Evolutionary conservation across 2,113 vertebrate genomes (phyloP).

Genomic region (Arenaria interpres): DNA sequence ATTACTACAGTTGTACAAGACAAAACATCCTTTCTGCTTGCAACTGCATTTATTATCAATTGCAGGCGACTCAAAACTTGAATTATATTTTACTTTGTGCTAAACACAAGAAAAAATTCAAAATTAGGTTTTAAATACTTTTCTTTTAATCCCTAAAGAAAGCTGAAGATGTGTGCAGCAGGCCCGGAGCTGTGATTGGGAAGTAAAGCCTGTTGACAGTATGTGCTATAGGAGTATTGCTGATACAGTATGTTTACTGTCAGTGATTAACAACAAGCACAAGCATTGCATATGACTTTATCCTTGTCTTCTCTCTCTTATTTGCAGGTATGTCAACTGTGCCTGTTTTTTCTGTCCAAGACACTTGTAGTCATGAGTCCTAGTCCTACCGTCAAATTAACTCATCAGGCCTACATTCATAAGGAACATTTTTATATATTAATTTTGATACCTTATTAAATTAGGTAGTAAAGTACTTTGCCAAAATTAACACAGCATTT

Average conservation of each 20-base stretch:
- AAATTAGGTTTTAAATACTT: background rate
- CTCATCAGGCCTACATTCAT: background rate
- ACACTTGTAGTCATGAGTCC: background rate
- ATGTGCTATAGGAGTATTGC: background rate
- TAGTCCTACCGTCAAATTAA: background rate
- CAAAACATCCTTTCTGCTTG: background rate
- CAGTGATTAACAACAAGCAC: background rate
- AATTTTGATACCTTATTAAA: background rate
- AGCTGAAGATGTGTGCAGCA: background rate
- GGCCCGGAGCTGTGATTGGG: background rate
- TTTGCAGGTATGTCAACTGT: background rate
- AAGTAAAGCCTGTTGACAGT: background rate
- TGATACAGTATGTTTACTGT: background rate
- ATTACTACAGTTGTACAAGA: background rate
- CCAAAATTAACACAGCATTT: background rate
- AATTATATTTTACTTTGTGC: background rate
- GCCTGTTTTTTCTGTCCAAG: background rate
- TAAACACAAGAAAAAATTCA: background rate
- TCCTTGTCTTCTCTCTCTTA: background rate
- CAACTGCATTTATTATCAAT: background rate
- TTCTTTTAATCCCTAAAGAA: background rate
- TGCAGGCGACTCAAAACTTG: background rate
- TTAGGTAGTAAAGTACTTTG: background rate
- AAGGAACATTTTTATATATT: background rate
- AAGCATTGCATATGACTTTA: background rate